These are phyloP conservation scores for Plectropomus leopardus DNA, from an alignment of 2,113 vertebrate species.

Conservation along the genomic window DNA sequence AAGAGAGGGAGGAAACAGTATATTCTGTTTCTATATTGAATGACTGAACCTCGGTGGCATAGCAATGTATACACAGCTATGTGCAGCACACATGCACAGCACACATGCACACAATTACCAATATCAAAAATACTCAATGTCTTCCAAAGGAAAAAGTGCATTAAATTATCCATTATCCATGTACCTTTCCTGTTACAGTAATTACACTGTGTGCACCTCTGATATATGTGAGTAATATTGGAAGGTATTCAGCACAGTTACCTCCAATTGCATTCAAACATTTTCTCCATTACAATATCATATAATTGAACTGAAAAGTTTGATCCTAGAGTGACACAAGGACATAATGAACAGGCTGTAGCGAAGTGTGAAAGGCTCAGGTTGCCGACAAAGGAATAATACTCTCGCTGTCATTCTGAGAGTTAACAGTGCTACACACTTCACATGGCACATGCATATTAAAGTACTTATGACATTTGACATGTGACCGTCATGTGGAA, in stretches of 20 bases:
- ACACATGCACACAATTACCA: background rate
- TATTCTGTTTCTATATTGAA: slow-evolving; percentile 9
- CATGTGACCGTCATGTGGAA: slow-evolving; percentile 45
- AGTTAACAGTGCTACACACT: slow-evolving; percentile 27
- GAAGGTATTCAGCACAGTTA: background rate
- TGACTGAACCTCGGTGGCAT: background rate
- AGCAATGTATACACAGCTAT: background rate
- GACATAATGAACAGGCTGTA: background rate
- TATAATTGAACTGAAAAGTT: background rate
- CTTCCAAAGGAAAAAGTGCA: background rate
- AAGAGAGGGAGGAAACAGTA: no score
- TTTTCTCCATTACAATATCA: background rate
- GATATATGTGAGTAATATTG: background rate
- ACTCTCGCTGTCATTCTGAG: slow-evolving; percentile 30
- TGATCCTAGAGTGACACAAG: background rate
- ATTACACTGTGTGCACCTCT: background rate
- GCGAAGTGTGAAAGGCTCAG: slow-evolving; percentile 15
- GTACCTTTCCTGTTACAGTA: background rate
- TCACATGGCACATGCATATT: slow-evolving; percentile 47
- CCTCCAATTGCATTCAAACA: background rate
- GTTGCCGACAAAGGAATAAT: slow-evolving; percentile 21
- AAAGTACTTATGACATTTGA: slow-evolving; percentile 40
- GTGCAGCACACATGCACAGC: no score
- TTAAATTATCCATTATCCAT: background rate
- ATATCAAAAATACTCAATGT: background rate